These are phyloP conservation scores for Scopus umbretta DNA, from an alignment of 2,113 vertebrate genomes.

Conservation along the genomic window DNA sequence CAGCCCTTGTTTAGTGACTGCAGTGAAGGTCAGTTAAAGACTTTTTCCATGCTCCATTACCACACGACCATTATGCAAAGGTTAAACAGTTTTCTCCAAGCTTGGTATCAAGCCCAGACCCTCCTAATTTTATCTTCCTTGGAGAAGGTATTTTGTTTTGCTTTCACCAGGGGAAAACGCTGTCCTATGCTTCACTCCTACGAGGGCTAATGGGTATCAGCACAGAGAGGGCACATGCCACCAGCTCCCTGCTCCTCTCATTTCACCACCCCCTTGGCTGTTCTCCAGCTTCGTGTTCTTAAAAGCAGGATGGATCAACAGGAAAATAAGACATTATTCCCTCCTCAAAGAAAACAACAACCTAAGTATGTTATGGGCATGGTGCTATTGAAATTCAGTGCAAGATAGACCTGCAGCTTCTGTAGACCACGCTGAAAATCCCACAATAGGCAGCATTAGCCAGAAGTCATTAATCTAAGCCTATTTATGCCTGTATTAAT, in stretches of 20 bases:
- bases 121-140: background rate
- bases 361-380: background rate
- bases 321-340: background rate
- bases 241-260: background rate
- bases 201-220: fast-evolving
- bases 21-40: background rate
- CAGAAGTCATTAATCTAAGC: background rate
- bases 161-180: background rate
- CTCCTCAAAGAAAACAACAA: background rate
- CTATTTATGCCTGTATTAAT: background rate
- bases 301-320: background rate
- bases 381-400: background rate
- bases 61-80: background rate
- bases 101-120: background rate
- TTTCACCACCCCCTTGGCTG: background rate
- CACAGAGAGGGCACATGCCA: background rate
- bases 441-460: background rate
- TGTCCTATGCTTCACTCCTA: background rate
- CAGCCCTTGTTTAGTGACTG: background rate
- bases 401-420: background rate
- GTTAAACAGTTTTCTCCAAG: background rate
- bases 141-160: background rate
- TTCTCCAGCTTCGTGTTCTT: background rate
- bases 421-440: background rate
- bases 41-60: background rate